A percentile compares a stretch with the other conserved stretches of the same genome.
phyloP scores from a whole-genome alignment of 2,113 vertebrate genomes.

The Laticauda laticaudata region DNA sequence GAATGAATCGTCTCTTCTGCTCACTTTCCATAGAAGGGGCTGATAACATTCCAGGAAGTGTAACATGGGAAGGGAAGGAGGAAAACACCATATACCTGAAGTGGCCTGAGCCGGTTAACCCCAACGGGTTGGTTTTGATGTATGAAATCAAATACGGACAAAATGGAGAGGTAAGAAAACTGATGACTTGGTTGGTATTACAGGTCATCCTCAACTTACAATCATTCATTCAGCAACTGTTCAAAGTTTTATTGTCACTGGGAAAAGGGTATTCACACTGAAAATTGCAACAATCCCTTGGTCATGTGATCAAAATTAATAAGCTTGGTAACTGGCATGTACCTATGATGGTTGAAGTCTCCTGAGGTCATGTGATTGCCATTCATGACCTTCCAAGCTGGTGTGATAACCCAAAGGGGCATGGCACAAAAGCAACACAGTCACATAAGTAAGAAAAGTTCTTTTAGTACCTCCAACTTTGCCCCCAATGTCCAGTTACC shows the following conservation, averaged over 20 bases:
- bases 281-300: not conserved
- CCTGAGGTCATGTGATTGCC: not conserved
- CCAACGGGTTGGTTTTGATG: slow-evolving; percentile 94
- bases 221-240: not conserved
- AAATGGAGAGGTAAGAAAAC: slow-evolving; percentile 79
- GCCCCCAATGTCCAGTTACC: no score
- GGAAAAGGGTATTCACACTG: not conserved
- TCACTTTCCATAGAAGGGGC: slow-evolving; percentile 78
- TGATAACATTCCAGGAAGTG: slow-evolving; percentile 89
- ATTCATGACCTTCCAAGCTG: not conserved
- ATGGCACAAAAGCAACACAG: no score
- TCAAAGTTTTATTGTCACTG: not conserved
- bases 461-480: no score
- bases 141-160: slow-evolving; percentile 93
- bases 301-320: not conserved
- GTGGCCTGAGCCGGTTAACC: slow-evolving; percentile 85
- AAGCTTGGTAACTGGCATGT: not conserved
- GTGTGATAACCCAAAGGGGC: no score
- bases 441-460: no score
- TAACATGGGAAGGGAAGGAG: slow-evolving; percentile 80
- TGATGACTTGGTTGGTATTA: not conserved
- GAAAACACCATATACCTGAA: slow-evolving; percentile 84
- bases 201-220: not conserved
- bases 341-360: not conserved
- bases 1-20: not conserved